Conservation (phyloP, 2,888 invertebrate genomes). For the Stomorhina lunata region DNA sequence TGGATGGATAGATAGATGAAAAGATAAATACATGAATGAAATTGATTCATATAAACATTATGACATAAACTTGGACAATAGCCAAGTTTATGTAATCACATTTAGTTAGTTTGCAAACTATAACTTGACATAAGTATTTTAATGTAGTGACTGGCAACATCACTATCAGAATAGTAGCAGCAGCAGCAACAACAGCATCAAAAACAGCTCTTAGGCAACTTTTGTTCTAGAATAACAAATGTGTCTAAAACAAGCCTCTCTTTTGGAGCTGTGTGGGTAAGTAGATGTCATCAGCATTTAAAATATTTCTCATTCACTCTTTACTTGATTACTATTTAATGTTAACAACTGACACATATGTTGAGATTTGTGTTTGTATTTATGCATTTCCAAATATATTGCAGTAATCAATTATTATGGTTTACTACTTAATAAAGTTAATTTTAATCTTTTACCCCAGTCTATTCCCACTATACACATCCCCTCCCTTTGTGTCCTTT, state of each 20-base stretch:
- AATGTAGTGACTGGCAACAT: slow-evolving; percentile 32
- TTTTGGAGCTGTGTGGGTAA: no score
- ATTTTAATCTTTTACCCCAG: slow-evolving; percentile 36
- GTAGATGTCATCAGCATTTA: slow-evolving; percentile 48
- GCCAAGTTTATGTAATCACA: slow-evolving; percentile 50
- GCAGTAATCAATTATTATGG: slow-evolving; percentile 56
- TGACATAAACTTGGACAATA: slow-evolving; percentile 55
- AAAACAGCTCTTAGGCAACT: no score
- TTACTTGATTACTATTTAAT: slow-evolving; percentile 17
- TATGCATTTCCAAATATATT: slow-evolving; percentile 33
- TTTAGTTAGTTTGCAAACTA: slow-evolving; percentile 19
- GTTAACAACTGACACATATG: slow-evolving; percentile 25
- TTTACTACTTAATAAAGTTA: slow-evolving; percentile 48
- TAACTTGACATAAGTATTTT: neutral
- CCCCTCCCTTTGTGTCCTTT: neutral
- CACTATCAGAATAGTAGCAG: slow-evolving; percentile 41
- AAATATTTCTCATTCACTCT: slow-evolving; percentile 2
- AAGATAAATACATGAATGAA: slow-evolving; percentile 52
- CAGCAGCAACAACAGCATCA: slow-evolving; percentile 10
- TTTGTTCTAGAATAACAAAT: slow-evolving; percentile 2
- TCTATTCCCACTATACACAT: neutral
- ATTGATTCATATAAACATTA: slow-evolving; percentile 48
- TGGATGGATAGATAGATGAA: slow-evolving; percentile 43
- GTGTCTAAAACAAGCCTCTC: neutral
- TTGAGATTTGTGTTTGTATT: neutral